Evolutionary conservation across 2,797 vertebrate species (phyloP).

Genomic region (Acrocephalus scirpaceus): DNA sequence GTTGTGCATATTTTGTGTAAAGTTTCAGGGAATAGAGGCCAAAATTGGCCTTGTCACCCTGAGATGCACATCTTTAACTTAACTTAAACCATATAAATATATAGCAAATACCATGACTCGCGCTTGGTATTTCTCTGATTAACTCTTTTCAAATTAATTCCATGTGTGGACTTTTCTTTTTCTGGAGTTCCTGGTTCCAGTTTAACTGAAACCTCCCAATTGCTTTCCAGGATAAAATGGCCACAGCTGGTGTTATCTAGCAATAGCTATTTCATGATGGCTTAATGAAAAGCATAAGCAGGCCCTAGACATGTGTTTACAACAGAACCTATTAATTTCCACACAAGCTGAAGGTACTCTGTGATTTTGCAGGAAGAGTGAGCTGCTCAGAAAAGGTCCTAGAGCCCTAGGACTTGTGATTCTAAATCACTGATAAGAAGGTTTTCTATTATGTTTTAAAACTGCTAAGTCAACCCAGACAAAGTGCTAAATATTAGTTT

Average conservation of each 20-base stretch:
- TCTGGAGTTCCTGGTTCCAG: not conserved
- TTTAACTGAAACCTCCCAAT: not conserved
- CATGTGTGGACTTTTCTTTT: not conserved
- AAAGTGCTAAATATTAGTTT: not conserved
- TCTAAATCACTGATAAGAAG: not conserved
- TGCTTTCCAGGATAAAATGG: slow-evolving; percentile 7
- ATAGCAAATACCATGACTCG: not conserved
- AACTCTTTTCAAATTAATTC: slow-evolving; percentile 2
- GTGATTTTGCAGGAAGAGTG: not conserved
- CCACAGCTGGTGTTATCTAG: slow-evolving; percentile 17
- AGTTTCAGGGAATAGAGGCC: not conserved
- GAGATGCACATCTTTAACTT: not conserved
- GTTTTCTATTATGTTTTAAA: not conserved
- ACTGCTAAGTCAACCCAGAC: not conserved
- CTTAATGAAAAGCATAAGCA: slow-evolving; percentile 42
- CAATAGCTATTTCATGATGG: slow-evolving; percentile 10
- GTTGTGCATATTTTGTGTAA: not conserved
- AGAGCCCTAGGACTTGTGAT: not conserved
- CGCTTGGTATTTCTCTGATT: not conserved
- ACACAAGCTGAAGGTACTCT: not conserved
- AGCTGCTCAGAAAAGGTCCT: not conserved
- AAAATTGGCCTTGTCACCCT: not conserved
- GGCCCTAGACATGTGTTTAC: not conserved
- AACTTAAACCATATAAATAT: not conserved
- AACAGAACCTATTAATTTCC: not conserved